phyloP scores from a whole-genome alignment of 2,888 invertebrate genomes.

The Yponomeuta sedellus region DNA sequence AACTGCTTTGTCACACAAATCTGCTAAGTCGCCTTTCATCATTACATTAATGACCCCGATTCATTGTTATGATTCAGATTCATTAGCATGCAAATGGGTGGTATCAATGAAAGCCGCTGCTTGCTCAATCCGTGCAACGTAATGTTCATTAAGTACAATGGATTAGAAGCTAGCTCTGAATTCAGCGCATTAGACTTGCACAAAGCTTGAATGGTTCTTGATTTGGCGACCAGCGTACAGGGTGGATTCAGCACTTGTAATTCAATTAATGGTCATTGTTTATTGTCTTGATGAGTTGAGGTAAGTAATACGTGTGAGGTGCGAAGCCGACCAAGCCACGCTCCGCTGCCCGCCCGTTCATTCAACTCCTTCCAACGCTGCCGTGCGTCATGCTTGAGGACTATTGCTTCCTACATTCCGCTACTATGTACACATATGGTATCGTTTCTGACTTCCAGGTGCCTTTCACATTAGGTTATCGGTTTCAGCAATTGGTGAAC shows the following conservation, averaged over 20 bases:
- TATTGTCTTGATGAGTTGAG: conserved; percentile 2
- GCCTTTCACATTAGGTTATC: neutral
- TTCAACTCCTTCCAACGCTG: conserved; percentile 50
- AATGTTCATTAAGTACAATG: neutral
- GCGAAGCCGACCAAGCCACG: conserved; percentile 68
- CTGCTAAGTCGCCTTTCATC: conserved; percentile 55
- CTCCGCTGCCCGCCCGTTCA: conserved; percentile 53
- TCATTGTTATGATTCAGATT: conserved; percentile 57
- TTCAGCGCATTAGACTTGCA: neutral
- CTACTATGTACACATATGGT: conserved; percentile 24
- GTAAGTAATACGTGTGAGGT: conserved; percentile 40
- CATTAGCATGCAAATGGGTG: conserved; percentile 37
- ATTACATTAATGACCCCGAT: conserved; percentile 38
- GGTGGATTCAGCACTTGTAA: neutral
- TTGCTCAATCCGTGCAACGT: conserved; percentile 3
- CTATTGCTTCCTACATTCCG: conserved; percentile 61
- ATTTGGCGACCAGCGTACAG: neutral
- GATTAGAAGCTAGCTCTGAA: neutral
- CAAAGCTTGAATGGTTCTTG: conserved; percentile 1
- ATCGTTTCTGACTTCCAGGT: conserved; percentile 13
- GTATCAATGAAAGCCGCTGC: conserved; percentile 6
- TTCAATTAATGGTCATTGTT: conserved; percentile 5
- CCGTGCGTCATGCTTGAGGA: conserved; percentile 56
- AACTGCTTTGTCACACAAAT: conserved; percentile 73
- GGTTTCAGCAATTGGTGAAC: neutral